A percentile compares a stretch with the other conserved stretches of the same genome.
These are phyloP conservation scores for Numenius phaeopus DNA, from an alignment of 2,797 vertebrate genomes.

Conservation along the genomic window DNA sequence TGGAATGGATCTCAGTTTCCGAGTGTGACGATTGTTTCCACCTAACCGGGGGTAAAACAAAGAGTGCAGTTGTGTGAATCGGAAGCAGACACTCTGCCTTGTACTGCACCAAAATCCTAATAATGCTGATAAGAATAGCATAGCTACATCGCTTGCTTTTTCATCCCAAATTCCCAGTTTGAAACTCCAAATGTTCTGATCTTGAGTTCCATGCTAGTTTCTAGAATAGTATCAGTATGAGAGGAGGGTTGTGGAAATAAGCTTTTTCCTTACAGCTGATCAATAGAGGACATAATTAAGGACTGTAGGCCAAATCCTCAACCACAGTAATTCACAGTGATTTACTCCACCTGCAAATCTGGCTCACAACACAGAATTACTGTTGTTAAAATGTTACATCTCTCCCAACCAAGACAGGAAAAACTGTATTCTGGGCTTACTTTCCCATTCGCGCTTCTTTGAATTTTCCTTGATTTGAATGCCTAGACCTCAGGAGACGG, in stretches of 20 bases:
- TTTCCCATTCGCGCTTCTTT: background rate
- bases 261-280: background rate
- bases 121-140: background rate
- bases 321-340: background rate
- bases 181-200: background rate
- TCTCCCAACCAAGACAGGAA: background rate
- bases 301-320: slow-evolving; percentile 11
- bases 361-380: background rate
- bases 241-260: background rate
- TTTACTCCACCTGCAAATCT: slow-evolving; percentile 22
- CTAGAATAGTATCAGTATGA: background rate
- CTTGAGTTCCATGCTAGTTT: background rate
- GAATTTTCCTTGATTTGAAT: background rate
- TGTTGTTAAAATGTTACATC: background rate
- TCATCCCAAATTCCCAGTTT: background rate
- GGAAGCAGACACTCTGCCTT: background rate
- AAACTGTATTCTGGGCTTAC: background rate
- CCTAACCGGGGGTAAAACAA: background rate
- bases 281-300: slow-evolving; percentile 32
- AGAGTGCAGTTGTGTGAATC: background rate
- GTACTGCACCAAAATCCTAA: background rate
- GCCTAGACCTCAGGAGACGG: fast-evolving
- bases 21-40: background rate
- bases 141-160: background rate
- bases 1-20: background rate